Conservation (phyloP, 1,140 invertebrate species). For the Bombus ignitus region DNA sequence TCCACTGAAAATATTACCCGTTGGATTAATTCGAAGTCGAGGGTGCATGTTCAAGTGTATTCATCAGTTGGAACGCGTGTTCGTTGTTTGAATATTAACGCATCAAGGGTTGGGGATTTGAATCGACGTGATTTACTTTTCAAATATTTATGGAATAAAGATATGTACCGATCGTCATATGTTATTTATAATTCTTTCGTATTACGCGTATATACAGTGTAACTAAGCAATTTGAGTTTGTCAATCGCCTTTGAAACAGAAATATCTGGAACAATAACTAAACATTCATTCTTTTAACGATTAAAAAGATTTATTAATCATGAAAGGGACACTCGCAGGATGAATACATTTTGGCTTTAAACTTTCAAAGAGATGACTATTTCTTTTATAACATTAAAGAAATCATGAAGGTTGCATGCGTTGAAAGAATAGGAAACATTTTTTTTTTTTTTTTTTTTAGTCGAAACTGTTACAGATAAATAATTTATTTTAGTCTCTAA, state of each 20-base stretch:
- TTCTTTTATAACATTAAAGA: neutral
- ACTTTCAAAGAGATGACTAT: no score
- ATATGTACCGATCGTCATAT: neutral
- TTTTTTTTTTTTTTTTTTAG: neutral
- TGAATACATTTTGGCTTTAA: no score
- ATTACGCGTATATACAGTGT: neutral
- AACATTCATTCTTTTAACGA: neutral
- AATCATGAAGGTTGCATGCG: neutral
- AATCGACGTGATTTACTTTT: neutral
- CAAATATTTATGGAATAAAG: neutral
- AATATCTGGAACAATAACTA: neutral
- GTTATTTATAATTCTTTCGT: neutral
- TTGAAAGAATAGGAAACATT: neutral
- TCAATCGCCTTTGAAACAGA: neutral
- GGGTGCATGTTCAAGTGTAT: neutral
- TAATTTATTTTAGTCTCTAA: neutral
- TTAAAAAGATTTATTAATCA: neutral
- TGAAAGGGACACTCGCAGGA: neutral
- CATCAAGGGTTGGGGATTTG: neutral
- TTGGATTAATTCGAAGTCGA: neutral
- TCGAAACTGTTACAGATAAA: neutral
- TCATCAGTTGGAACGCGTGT: no score
- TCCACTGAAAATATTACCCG: neutral
- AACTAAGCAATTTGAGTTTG: neutral
- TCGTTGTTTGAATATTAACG: conserved; percentile 5